phyloP scores from a whole-genome alignment of 2,888 invertebrate species.

The Spatulosminthurus flaviceps region DNA sequence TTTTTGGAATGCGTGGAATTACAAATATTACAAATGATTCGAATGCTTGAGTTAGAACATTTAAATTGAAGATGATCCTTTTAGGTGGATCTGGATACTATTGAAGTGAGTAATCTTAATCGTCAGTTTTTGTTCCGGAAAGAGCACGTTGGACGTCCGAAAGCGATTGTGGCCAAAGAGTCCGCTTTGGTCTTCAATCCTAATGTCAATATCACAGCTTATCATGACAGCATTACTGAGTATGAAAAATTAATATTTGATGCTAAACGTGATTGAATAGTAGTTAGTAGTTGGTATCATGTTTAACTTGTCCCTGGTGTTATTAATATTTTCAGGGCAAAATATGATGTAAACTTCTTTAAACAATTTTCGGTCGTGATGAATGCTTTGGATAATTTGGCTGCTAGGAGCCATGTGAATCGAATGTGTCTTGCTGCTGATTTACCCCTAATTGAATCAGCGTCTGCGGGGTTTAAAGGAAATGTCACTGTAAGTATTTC shows the following conservation, averaged over 20 bases:
- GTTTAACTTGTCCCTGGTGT: no score
- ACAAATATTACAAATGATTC: no score
- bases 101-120: constrained; percentile 98
- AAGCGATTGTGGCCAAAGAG: constrained; percentile 90
- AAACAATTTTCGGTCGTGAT: constrained; percentile 90
- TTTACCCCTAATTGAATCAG: constrained; percentile 94
- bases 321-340: constrained; percentile 73
- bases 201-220: constrained; percentile 84
- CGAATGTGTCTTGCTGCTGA: constrained; percentile 96
- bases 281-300: not conserved
- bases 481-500: constrained; percentile 75
- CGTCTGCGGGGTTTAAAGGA: constrained; percentile 96
- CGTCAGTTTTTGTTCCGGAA: constrained; percentile 98
- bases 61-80: constrained; percentile 63
- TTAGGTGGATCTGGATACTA: constrained; percentile 98
- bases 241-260: constrained; percentile 67
- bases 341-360: constrained; percentile 91
- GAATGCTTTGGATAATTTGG: constrained; percentile 96
- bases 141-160: constrained; percentile 97
- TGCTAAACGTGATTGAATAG: not conserved
- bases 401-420: constrained; percentile 98
- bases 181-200: constrained; percentile 90
- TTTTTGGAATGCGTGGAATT: no score
- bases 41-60: no score
- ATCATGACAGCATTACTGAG: constrained; percentile 94